Percentiles rank a stretch among this genome's conserved stretches.
These are phyloP conservation scores for Protonibea diacanthus DNA, from an alignment of 2,797 vertebrate genomes.

Conservation along the genomic window DNA sequence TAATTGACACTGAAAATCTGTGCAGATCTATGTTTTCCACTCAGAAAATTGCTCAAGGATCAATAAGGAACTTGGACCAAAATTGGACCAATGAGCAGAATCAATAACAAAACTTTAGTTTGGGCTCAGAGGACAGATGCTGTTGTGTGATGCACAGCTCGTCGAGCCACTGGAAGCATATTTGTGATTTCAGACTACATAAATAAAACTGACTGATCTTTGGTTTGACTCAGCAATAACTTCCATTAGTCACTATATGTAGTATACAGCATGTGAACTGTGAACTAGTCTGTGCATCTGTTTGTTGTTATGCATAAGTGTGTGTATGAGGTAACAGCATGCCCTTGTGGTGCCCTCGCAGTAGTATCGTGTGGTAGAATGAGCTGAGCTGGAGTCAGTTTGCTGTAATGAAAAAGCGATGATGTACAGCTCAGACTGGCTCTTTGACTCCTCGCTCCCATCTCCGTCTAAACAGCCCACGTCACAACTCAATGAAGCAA, in stretches of 20 bases:
- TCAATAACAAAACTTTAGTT: not conserved
- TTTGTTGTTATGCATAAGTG: not conserved
- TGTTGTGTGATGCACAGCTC: not conserved
- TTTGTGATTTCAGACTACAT: not conserved
- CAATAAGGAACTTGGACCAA: no score
- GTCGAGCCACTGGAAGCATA: not conserved
- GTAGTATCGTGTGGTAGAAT: conserved; percentile 41
- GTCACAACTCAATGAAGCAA: conserved; percentile 45
- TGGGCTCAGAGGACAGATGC: no score
- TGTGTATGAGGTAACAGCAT: conserved; percentile 31
- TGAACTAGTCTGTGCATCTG: not conserved
- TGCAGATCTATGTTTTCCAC: no score
- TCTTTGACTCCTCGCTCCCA: conserved; percentile 28
- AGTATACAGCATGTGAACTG: not conserved
- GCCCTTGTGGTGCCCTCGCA: conserved; percentile 58
- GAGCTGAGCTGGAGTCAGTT: conserved; percentile 37
- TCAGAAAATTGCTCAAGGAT: no score
- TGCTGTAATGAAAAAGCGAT: conserved; percentile 63
- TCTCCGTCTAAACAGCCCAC: conserved; percentile 43
- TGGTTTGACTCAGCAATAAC: not conserved
- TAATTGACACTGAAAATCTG: no score
- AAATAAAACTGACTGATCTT: not conserved
- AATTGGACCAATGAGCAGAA: no score
- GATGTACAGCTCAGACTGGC: conserved; percentile 54
- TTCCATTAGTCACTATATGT: not conserved